Conservation (phyloP, 2,888 invertebrate species). For the Cantharis rufa region DNA sequence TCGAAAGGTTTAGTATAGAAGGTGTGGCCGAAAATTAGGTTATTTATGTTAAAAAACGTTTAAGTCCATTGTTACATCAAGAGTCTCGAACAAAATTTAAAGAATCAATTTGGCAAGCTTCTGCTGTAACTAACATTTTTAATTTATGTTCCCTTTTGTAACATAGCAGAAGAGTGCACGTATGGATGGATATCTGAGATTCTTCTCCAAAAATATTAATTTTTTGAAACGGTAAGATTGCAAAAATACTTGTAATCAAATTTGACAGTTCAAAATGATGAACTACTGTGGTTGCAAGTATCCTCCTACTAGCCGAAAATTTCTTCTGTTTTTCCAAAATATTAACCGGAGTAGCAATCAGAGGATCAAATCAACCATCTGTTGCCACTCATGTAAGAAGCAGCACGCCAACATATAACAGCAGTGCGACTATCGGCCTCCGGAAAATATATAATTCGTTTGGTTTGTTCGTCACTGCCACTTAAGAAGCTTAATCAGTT, state of each 20-base stretch:
- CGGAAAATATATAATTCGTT: conserved; percentile 25
- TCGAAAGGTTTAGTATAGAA: conserved; percentile 7
- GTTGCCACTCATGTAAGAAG: conserved; percentile 40
- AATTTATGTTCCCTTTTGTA: neutral
- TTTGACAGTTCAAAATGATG: neutral
- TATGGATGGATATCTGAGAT: neutral
- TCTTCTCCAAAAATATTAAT: neutral
- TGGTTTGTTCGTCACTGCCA: conserved; percentile 11
- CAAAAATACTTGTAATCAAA: neutral
- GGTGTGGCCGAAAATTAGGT: conserved; percentile 3
- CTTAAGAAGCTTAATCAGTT: conserved; percentile 20
- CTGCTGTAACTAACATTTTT: neutral
- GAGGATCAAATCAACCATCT: conserved; percentile 40
- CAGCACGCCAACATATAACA: conserved; percentile 33
- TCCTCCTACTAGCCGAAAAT: conserved; percentile 18
- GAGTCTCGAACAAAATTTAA: neutral
- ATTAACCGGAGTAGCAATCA: conserved; percentile 32
- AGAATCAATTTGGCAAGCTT: neutral
- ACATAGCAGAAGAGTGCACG: neutral
- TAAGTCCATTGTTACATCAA: neutral
- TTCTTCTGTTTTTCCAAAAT: conserved; percentile 27
- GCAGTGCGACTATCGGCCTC: conserved; percentile 20
- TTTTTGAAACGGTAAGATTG: neutral
- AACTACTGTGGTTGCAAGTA: neutral
- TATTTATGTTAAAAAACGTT: neutral